phyloP scores from a whole-genome alignment of 2,888 invertebrate species.

The Pasiphila rectangulata region DNA sequence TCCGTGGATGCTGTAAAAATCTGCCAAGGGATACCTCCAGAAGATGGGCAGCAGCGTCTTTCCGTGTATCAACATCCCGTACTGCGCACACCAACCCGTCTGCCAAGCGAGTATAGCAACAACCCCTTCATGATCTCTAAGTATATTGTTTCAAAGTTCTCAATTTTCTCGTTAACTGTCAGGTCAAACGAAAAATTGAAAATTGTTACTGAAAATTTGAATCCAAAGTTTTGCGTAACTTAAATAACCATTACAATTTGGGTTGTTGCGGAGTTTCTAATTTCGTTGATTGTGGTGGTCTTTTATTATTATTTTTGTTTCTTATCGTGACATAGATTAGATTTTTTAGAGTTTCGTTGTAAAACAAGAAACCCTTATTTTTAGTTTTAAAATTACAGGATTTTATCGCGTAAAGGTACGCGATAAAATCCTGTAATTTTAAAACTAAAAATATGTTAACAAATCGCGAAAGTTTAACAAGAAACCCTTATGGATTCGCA shows the following conservation, averaged over 20 bases:
- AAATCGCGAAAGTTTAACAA: too few species aligned
- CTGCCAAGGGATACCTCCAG: too few species aligned
- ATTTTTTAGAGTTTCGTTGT: too few species aligned
- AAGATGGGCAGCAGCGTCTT: too few species aligned
- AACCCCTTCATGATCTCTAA: too few species aligned
- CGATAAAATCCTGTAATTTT: too few species aligned
- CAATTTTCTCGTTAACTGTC: background rate
- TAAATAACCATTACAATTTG: conserved; percentile 3
- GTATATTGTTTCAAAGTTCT: background rate
- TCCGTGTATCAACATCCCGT: too few species aligned
- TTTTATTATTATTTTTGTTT: background rate
- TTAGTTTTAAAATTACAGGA: background rate
- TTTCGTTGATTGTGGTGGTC: conserved; percentile 1
- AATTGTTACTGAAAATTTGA: background rate
- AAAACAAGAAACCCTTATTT: background rate
- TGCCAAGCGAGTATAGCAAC: too few species aligned
- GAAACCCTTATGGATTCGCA: too few species aligned
- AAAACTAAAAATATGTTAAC: too few species aligned
- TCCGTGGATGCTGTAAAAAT: background rate
- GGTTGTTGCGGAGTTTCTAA: background rate
- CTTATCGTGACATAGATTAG: background rate
- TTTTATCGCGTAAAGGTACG: too few species aligned
- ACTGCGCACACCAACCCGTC: too few species aligned
- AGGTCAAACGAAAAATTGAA: conserved; percentile 1
- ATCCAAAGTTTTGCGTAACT: conserved; percentile 2